phyloP scores from a whole-genome alignment of 2,113 vertebrate genomes.

The Merops nubicus region DNA sequence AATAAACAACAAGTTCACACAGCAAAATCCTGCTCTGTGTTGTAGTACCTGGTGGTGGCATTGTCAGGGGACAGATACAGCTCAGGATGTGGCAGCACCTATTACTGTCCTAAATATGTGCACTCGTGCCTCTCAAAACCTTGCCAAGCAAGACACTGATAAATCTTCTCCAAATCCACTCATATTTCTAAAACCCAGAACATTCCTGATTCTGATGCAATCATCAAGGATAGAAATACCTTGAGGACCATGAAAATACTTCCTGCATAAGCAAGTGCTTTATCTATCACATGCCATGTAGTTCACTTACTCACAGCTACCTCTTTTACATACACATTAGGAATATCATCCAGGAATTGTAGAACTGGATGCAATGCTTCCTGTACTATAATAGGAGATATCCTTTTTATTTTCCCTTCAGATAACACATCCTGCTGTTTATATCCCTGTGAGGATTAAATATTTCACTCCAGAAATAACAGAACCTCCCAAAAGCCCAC shows the following conservation, averaged over 20 bases:
- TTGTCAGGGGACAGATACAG: background rate
- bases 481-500: background rate
- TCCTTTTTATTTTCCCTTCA: background rate
- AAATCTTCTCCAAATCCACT: accelerated
- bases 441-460: background rate
- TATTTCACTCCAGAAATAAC: background rate
- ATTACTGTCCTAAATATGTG: accelerated
- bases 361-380: background rate
- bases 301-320: background rate
- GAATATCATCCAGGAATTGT: background rate
- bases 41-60: background rate
- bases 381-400: background rate
- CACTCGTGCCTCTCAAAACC: background rate
- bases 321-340: background rate
- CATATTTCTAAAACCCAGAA: background rate
- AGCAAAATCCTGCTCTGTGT: background rate
- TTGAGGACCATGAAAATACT: accelerated
- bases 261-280: background rate
- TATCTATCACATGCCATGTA: accelerated
- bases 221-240: background rate
- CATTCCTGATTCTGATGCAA: background rate
- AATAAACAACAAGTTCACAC: background rate
- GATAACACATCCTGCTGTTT: background rate
- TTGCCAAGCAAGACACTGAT: background rate
- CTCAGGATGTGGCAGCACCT: background rate